Evolutionary conservation across 2,888 invertebrate genomes (phyloP).

Genomic region (Machimus atricapillus): DNA sequence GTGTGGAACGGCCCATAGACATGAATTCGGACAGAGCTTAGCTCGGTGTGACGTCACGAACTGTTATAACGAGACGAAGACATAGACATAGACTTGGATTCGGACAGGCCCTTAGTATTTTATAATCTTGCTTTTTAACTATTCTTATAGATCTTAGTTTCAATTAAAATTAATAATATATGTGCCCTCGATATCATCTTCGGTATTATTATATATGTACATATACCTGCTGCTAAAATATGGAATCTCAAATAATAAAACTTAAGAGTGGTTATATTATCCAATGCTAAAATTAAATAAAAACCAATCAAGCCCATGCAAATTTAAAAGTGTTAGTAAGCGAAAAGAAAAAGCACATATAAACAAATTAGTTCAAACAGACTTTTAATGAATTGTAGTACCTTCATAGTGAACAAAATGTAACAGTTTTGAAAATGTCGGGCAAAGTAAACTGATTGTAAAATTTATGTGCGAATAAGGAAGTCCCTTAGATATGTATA

Average conservation of each 20-base stretch:
- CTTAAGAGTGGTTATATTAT: neutral
- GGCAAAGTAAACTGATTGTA: neutral
- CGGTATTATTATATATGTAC: too few species aligned
- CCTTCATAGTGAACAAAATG: neutral
- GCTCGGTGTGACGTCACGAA: too few species aligned
- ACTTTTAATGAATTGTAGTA: neutral
- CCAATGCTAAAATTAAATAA: neutral
- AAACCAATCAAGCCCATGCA: neutral
- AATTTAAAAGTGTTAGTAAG: neutral
- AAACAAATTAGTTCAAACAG: neutral
- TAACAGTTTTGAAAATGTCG: neutral
- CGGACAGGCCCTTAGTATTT: too few species aligned
- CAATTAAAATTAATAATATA: too few species aligned
- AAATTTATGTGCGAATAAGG: neutral
- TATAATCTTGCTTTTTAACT: too few species aligned
- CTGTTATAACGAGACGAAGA: too few species aligned
- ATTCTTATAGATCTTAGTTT: too few species aligned
- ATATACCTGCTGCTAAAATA: too few species aligned
- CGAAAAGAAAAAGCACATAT: neutral
- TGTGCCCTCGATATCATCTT: too few species aligned
- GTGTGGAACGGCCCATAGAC: too few species aligned
- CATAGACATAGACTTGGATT: too few species aligned
- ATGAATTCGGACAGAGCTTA: too few species aligned
- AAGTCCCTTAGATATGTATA: neutral
- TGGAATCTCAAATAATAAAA: neutral